Conservation (phyloP, 2,888 invertebrate species). For the Synanthedon andrenaeformis region DNA sequence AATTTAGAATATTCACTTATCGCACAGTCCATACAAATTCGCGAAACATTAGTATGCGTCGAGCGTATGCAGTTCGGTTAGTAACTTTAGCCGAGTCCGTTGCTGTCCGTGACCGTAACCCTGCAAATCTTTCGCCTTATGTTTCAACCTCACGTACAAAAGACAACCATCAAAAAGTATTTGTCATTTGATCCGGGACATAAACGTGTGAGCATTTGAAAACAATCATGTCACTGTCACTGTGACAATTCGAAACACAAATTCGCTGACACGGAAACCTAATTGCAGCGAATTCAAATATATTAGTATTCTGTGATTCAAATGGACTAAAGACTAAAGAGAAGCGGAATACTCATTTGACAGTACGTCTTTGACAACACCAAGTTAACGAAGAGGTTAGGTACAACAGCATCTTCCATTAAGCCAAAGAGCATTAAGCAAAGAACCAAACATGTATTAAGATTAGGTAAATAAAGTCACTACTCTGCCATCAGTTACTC, state of each 20-base stretch:
- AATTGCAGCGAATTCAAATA: slow-evolving; percentile 1
- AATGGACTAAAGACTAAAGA: too few relatives aligned
- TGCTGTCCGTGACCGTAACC: slow-evolving; percentile 41
- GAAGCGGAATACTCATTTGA: too few relatives aligned
- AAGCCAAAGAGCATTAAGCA: too few relatives aligned
- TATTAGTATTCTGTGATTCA: too few relatives aligned
- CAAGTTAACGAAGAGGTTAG: too few relatives aligned
- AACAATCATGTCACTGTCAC: slow-evolving; percentile 31
- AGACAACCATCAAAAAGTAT: slow-evolving; percentile 55
- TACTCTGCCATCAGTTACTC: too few relatives aligned
- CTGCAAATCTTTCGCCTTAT: slow-evolving; percentile 26
- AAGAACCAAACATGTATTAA: too few relatives aligned
- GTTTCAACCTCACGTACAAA: slow-evolving; percentile 45
- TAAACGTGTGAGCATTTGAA: slow-evolving; percentile 45
- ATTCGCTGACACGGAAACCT: slow-evolving; percentile 42
- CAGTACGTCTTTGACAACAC: too few relatives aligned
- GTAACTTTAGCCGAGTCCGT: slow-evolving; percentile 34
- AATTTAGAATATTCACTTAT: slow-evolving; percentile 25
- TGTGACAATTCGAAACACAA: slow-evolving; percentile 38
- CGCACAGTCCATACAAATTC: slow-evolving; percentile 24
- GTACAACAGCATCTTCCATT: too few relatives aligned
- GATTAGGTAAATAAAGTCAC: too few relatives aligned
- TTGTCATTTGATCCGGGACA: slow-evolving; percentile 54
- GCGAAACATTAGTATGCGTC: slow-evolving; percentile 26
- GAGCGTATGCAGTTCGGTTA: slow-evolving; percentile 22